Evolutionary conservation across 1,140 invertebrate species (phyloP).

Genomic region (Tribolium castaneum): DNA sequence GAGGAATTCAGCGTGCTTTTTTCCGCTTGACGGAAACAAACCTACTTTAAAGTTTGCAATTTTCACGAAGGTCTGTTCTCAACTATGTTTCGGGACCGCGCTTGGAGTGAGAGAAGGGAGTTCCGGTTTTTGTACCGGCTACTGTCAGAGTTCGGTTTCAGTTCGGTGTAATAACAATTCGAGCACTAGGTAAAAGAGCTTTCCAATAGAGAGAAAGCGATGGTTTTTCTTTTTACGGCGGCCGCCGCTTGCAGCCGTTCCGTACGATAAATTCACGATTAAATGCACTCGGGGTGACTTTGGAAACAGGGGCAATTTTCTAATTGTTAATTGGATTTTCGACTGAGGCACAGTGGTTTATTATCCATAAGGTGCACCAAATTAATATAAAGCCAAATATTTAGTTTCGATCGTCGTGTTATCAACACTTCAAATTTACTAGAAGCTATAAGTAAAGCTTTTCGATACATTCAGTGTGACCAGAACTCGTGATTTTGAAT

Average conservation of each 20-base stretch:
- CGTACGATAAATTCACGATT: neutral
- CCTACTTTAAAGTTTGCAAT: constrained; percentile 1
- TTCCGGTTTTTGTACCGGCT: neutral
- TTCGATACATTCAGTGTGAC: too few relatives aligned
- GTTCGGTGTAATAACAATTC: neutral
- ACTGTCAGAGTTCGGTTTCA: neutral
- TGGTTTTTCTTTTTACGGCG: neutral
- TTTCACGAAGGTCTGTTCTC: neutral
- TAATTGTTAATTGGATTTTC: neutral
- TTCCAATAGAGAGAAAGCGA: too few relatives aligned
- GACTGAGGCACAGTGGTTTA: too few relatives aligned
- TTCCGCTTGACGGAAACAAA: neutral
- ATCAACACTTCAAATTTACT: too few relatives aligned
- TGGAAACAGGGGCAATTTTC: neutral
- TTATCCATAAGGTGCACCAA: too few relatives aligned
- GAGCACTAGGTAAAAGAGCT: neutral
- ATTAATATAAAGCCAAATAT: too few relatives aligned
- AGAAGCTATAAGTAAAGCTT: too few relatives aligned
- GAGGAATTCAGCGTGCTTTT: neutral
- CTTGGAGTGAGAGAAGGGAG: neutral
- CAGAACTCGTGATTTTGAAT: too few relatives aligned
- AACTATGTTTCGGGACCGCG: neutral
- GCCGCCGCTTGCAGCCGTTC: neutral
- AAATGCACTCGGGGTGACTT: neutral
- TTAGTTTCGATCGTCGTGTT: too few relatives aligned